Evolutionary conservation across 2,113 vertebrate genomes (phyloP), one percentile per base, ranked within the genome.

Genomic region (Hemichromis elongatus): DNA sequence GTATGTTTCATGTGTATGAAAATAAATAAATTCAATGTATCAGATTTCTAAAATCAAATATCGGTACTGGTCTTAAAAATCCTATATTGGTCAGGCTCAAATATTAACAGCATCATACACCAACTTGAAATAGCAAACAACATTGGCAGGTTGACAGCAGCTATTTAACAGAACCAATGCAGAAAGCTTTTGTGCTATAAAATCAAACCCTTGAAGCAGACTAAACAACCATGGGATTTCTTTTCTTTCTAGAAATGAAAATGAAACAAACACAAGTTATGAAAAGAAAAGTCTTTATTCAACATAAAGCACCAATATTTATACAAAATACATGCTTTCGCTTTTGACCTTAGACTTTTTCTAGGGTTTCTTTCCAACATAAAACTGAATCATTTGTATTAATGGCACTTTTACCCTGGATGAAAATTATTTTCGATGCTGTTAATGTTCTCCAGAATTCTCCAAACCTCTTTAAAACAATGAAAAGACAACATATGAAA

Each of bases 281-380:
- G 90, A 94, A 94, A 94, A 90, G 80, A 91, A 55, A 90, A 87
- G 87, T 83, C 57, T 95, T 95, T 95, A 95, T 94, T 95, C 40
- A 90, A 92, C 59, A 89, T 93, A 90, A 93, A 94, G 86, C 87
- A 93, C 79, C 91, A 84, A 87, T 80, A 86, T 91, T 88, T 90
- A 85, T 90, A 93, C 83, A 94, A 91, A 93, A 90, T 80, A 92
- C 30, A 21, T 89, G 61, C 83, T 90, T 70, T 92, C 89, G 89
- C 81, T 55, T 90, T 92, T 86, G n/a, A 33, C 56, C 33, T 53
- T 61, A 33, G 21, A 78, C 30, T 21, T 57, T 77, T 83, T 82
- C 2, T 35, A 26, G 5, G 68, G n/a, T 37, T 56, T 85, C 40
- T 82, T 75, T 82, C 16, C 3, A 42, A 59, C 30, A 79, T 68